A percentile compares a stretch with the other conserved stretches of the same genome.
Evolutionary conservation across 2,888 invertebrate genomes (phyloP).

Genomic region (Bellardia pandia): DNA sequence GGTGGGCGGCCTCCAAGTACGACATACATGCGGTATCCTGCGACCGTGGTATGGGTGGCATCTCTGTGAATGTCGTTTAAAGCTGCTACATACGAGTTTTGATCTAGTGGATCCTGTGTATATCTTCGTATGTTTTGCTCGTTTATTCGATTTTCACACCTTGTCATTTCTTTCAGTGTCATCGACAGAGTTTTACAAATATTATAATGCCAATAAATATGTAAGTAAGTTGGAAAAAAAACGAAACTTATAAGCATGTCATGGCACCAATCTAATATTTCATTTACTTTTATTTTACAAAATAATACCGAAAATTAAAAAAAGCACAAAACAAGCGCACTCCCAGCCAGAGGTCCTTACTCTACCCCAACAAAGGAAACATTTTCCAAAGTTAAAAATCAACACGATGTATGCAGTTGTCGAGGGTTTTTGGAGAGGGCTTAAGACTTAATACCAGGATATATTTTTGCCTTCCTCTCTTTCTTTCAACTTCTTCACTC

Average conservation of each 20-base stretch:
- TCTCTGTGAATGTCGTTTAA: too few relatives aligned
- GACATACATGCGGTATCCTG: too few relatives aligned
- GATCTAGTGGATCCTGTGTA: too few relatives aligned
- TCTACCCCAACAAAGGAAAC: background rate
- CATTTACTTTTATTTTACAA: conserved; percentile 44
- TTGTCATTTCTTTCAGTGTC: background rate
- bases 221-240: conserved; percentile 1
- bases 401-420: conserved; percentile 18
- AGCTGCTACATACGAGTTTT: too few relatives aligned
- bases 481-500: conserved; percentile 8
- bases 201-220: background rate
- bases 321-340: conserved; percentile 11
- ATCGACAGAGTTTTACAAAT: background rate
- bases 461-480: background rate
- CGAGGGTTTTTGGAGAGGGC: conserved; percentile 51
- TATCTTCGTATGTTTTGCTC: too few relatives aligned
- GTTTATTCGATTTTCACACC: too few relatives aligned
- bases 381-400: conserved; percentile 41
- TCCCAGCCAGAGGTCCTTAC: background rate
- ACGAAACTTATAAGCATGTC: conserved; percentile 76
- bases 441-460: conserved; percentile 42
- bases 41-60: too few relatives aligned
- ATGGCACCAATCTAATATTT: conserved; percentile 78
- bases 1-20: too few relatives aligned
- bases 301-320: conserved; percentile 28